A percentile compares a stretch with the other conserved stretches of the same genome.
phyloP scores from a whole-genome alignment of 1,140 invertebrate species.

The Riptortus pedestris region DNA sequence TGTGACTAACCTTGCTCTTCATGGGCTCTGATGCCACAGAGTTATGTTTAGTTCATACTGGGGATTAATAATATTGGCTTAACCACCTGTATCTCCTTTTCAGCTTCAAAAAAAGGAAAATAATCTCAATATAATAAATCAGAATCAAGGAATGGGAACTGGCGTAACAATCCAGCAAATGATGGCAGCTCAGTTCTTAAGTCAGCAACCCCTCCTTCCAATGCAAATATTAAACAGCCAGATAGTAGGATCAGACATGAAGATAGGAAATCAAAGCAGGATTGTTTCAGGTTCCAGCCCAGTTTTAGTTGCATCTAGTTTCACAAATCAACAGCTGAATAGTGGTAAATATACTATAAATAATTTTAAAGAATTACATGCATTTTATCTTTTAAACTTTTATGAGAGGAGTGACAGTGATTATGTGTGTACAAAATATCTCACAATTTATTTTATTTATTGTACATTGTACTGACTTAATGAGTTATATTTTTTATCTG shows the following conservation, averaged over 20 bases:
- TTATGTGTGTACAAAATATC: no score
- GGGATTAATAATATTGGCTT: no score
- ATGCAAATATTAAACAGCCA: conserved; percentile 26
- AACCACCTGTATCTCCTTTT: no score
- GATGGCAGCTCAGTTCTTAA: conserved; percentile 26
- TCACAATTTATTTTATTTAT: no score
- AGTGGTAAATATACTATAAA: conserved; percentile 8
- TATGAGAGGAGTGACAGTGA: no score
- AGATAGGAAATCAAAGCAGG: conserved; percentile 22
- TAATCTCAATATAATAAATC: conserved; percentile 25
- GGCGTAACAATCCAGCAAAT: conserved; percentile 28
- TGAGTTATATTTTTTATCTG: no score
- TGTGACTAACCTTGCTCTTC: no score
- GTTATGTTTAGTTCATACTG: no score
- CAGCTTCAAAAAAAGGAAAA: conserved; percentile 29
- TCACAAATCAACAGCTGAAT: conserved; percentile 21
- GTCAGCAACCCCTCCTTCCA: conserved; percentile 20
- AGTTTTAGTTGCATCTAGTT: conserved; percentile 18
- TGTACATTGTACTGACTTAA: no score
- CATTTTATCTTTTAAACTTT: no score
- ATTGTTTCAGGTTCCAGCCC: conserved; percentile 15
- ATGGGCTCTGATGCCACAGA: no score
- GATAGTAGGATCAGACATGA: conserved; percentile 18
- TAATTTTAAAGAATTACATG: no score
- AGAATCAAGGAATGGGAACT: conserved; percentile 19